Evolutionary conservation across 2,888 invertebrate species (phyloP), one percentile per base, ranked within the genome.

Genomic region (Leptinotarsa peninsularis): DNA sequence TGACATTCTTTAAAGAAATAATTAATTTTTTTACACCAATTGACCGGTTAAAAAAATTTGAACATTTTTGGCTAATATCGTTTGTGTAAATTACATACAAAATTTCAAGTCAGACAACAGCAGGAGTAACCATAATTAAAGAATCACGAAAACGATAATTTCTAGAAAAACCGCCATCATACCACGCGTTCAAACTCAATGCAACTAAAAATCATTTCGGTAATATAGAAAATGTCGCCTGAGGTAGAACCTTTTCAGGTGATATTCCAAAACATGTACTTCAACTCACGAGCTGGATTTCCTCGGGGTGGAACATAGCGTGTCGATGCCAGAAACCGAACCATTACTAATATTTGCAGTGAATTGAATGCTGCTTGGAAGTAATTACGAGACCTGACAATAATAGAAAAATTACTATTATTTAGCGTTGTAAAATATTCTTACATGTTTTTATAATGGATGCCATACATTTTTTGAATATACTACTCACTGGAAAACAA

Each of bases 321-420:
- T 63, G 63, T 63, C 43, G 63, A 63, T 63, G 63, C 33, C 17
- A 63, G 18, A 63, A 63, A 63, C 4, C 43, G 43, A 33, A 63
- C 43, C 63, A 63, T 27, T 63, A 33, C 43, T 63, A 27, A 17
- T 63, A 63, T 63, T 58, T 63, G n/a, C 43, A 33, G 43, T 33
- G 33, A 63, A 43, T 63, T 63, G 33, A 63, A 43, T 33, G 63
- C 43, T 63, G 63, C 63, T 63, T 63, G 63, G 33, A 63, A 27
- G 63, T 43, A 63, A 63, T 63, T 63, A 63, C n/a, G 27, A 5
- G 43, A 63, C 17, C 43, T 33, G 63, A 63, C 17, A 63, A 63
- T 63, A 63, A 43, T 63, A 63, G 27, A 63, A 63, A 63, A 63
- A 63, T 63, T 27, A 63, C 63, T 63, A 63, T 63, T n/a, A 63